Conservation (phyloP, 2,797 vertebrate genomes). For the Agapornis canus region DNA sequence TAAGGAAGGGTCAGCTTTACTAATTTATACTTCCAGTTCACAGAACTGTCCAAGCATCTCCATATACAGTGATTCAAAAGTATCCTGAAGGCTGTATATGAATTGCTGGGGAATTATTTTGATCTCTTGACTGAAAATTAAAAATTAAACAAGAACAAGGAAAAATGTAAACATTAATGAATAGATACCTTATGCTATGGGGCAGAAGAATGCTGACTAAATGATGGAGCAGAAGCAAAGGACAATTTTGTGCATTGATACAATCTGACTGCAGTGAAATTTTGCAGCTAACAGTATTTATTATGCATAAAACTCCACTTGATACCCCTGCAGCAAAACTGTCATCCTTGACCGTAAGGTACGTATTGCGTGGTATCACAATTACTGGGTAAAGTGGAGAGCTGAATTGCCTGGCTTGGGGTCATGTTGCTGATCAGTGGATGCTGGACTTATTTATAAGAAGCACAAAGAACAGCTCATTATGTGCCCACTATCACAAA, state of each 20-base stretch:
- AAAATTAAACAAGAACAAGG: neutral
- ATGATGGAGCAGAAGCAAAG: neutral
- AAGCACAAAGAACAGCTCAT: constrained; percentile 16
- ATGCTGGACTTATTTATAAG: constrained; percentile 4
- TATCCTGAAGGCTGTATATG: neutral
- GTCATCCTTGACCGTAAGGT: neutral
- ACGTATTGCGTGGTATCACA: neutral
- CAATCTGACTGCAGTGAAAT: neutral
- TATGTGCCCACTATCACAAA: neutral
- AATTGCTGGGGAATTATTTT: neutral
- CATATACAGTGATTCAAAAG: neutral
- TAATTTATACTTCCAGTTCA: neutral
- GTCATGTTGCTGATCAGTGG: constrained; percentile 1
- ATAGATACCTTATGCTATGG: neutral
- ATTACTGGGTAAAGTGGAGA: constrained; percentile 5
- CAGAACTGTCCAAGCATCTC: neutral
- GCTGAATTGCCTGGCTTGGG: constrained; percentile 11
- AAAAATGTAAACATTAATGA: neutral
- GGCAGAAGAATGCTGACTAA: neutral
- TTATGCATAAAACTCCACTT: neutral
- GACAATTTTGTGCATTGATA: neutral
- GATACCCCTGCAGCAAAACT: neutral
- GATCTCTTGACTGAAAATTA: neutral
- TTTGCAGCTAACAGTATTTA: constrained; percentile 5
- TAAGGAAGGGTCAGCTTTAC: neutral